These are phyloP conservation scores for Cossypha caffra DNA, from an alignment of 2,797 vertebrate species.

Conservation along the genomic window DNA sequence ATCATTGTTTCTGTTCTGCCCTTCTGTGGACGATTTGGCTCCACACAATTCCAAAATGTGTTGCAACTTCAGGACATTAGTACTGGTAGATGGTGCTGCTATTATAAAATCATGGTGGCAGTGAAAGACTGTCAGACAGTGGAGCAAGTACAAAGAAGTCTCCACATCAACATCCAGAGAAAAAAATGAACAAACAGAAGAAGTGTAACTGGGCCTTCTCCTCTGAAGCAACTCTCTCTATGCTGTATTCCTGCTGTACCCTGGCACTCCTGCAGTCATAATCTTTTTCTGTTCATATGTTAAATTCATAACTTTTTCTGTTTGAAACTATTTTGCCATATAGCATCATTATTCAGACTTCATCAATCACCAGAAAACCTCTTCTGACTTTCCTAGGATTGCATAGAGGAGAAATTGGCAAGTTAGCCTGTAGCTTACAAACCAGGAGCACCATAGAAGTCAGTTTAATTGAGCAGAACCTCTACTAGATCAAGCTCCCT, in stretches of 20 bases:
- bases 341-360: not conserved
- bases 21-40: not conserved
- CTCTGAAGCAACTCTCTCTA: not conserved
- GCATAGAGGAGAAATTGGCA: not conserved
- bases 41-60: not conserved
- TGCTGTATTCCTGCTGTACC: not conserved
- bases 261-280: not conserved
- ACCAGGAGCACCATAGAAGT: not conserved
- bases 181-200: not conserved
- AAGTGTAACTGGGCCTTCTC: not conserved
- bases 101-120: not conserved
- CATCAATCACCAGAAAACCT: not conserved
- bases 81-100: not conserved
- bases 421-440: not conserved
- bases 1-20: not conserved
- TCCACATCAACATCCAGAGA: not conserved
- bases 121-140: not conserved
- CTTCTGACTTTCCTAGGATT: not conserved
- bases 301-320: not conserved
- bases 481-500: not conserved
- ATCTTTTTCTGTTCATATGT: not conserved
- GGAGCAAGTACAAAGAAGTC: not conserved
- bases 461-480: not conserved
- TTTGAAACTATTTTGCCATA: not conserved
- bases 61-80: not conserved